Evolutionary conservation across 2,797 vertebrate species (phyloP), one percentile per base, ranked within the genome.

Genomic region (Argyrosomus regius): DNA sequence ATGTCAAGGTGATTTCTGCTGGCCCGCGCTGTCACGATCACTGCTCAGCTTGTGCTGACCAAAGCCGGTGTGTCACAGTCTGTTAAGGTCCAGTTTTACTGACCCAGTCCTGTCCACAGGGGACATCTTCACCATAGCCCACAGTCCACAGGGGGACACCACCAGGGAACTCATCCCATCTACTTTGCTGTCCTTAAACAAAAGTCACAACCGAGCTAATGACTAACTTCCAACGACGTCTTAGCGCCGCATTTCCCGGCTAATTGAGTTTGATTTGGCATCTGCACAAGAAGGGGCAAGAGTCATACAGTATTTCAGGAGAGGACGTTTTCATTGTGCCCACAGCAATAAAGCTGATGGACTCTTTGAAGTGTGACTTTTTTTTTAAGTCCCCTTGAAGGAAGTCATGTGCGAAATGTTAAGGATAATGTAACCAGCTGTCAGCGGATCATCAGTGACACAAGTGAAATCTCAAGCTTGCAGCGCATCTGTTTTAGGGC

Each of bases 211-310:
- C 35, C 52, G 72, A 83, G 87, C 86, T 88, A 86, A 92, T 85
- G 83, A 88, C 81, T 72, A 87, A 88, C 84, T 86, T 62, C 68
- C 53, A 84, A 65, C 77, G 58, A 63, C 61, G 49, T 85, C 89
- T 86, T 77, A 72, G 76, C 63, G 74, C 77, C 66, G 68, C 84
- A 82, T 91, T 85, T 88, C 78, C 72, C 56, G 45, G 84, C 86
- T 93, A 94, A 93, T 93, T 91, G 87, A 89, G 85, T 92, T 89
- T 91, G 93, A 94, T 91, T 84, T 86, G 75, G 88, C 72, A 48
- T 74, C 81, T 81, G 90, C 89, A 81, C 87, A 82, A 70, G 68
- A 80, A 39, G 77, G 76, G 72, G 81, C 78, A 66, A 79, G 87
- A 89, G 87, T 92, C 92, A 84, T 22, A 43, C 83, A n/a, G 69